Conservation (phyloP, 2,113 vertebrate genomes). For the Acrocephalus arundinaceus region DNA sequence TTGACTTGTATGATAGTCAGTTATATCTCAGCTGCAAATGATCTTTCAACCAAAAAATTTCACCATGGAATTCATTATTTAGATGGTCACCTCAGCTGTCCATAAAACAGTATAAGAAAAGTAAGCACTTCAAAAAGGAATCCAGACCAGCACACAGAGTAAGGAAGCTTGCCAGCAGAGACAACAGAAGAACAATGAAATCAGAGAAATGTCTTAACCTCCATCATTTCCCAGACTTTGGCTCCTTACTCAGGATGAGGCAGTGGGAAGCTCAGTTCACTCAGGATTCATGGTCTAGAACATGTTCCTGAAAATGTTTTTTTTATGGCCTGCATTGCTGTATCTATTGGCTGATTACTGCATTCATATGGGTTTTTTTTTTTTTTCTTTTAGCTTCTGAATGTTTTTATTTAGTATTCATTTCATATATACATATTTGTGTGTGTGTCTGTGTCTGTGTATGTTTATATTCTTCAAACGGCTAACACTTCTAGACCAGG, state of each 20-base stretch:
- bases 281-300: not conserved
- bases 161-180: not conserved
- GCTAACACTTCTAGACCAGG: not conserved
- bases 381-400: not conserved
- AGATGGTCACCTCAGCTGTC: not conserved
- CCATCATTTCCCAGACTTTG: not conserved
- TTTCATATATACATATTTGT: not conserved
- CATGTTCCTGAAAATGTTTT: not conserved
- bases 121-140: not conserved
- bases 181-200: not conserved
- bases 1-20: not conserved
- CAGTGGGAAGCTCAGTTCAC: not conserved
- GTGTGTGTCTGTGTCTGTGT: not conserved
- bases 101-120: not conserved
- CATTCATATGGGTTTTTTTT: not conserved
- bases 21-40: not conserved
- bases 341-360: not conserved
- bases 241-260: not conserved
- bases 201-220: not conserved
- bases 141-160: not conserved
- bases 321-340: not conserved
- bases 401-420: not conserved
- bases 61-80: not conserved
- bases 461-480: not conserved
- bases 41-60: not conserved